Evolutionary conservation across 2,888 invertebrate species (phyloP), one percentile per base, ranked within the genome.

Genomic region (Myathropa florea): DNA sequence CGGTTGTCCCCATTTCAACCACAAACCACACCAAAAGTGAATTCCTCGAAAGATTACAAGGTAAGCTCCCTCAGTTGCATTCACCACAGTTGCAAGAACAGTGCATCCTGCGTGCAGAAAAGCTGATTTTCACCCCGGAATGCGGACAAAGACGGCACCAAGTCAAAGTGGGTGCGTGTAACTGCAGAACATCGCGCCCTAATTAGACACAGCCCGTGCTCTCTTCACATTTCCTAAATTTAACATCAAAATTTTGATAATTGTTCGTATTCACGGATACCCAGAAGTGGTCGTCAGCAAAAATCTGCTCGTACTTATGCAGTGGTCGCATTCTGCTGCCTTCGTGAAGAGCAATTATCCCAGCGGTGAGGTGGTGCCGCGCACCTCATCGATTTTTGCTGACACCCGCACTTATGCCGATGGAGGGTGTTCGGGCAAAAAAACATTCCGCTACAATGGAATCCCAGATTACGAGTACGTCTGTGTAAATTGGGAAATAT

Each of bases 141-240:
- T 83, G 79, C 73, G 82, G 23, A 57, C 88, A 88, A 89, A 84
- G 88, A 88, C 77, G 67, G 63, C 61, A 79, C 63, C 68, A 55
- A 53, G 65, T 65, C 36, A n/a, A 46, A 57, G 73, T 33, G 67
- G 46, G 33, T 33, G 18, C 46, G n/a, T 7, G 7, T 76, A 63
- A 72, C 72, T 72, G 75, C 23, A 60, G 68, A 70, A 77, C 88
- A 83, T 85, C 88, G 88, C 87, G 88, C 79, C 82, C 73, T 87
- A 80, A 88, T 88, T 86, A 80, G 70, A 80, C 39, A 83, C 82
- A 88, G 89, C 89, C 89, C 87, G 70, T 81, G 67, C 36, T 33
- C 9, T 33, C 33, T 7, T 18, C 18, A 46, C n/a, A 18, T 46
- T 18, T 46, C 46, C 18, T 7, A 46, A 18, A 18, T 46, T 46